Percentiles rank a stretch among this genome's conserved stretches.
Conservation (phyloP, 2,888 invertebrate species). For the Myopa testacea region DNA sequence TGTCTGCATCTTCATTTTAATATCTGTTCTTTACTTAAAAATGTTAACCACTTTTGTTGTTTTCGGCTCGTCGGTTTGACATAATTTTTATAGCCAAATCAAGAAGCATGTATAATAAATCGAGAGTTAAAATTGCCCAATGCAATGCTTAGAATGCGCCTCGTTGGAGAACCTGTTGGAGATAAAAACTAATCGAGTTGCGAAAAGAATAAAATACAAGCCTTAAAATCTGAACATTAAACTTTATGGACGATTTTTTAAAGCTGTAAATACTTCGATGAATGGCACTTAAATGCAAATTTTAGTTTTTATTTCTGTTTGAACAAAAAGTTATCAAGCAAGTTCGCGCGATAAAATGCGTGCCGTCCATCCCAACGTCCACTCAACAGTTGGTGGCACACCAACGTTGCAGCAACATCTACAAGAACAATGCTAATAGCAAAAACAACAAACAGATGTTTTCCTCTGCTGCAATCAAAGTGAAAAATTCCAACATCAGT, state of each 20-base stretch:
- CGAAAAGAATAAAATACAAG: background rate
- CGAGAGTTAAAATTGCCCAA: background rate
- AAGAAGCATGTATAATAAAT: background rate
- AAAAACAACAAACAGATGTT: too few species aligned
- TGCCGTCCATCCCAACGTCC: too few species aligned
- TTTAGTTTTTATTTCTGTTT: too few species aligned
- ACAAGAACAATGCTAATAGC: too few species aligned
- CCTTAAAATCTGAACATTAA: background rate
- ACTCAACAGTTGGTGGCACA: too few species aligned
- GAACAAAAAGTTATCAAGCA: too few species aligned
- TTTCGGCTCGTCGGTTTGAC: background rate
- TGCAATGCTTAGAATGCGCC: background rate
- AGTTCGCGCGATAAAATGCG: too few species aligned
- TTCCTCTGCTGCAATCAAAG: too few species aligned
- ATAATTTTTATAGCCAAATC: conserved; percentile 14
- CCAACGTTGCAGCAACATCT: too few species aligned
- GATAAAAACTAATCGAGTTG: background rate
- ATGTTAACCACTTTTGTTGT: conserved; percentile 20
- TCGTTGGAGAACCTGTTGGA: background rate
- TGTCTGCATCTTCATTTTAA: conserved; percentile 18
- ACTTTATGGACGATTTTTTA: background rate
- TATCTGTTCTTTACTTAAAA: background rate
- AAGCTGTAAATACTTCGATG: too few species aligned
- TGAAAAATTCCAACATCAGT: too few species aligned
- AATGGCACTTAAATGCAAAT: too few species aligned